phyloP scores from a whole-genome alignment of 2,113 vertebrate genomes.

The Anoplopoma fimbria region DNA sequence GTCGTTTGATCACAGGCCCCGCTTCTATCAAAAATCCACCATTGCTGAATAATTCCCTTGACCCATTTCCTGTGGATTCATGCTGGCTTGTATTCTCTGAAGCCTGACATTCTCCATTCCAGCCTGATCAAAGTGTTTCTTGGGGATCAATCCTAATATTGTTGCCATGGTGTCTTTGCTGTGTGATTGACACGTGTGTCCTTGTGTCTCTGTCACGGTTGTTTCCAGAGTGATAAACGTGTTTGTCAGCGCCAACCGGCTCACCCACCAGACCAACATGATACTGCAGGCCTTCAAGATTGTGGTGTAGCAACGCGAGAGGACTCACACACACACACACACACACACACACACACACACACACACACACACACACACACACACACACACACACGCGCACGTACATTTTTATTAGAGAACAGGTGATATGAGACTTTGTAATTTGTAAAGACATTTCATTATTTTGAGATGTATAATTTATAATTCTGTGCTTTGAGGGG shows the following conservation, averaged over 20 bases:
- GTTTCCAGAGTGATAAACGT: conserved; percentile 93
- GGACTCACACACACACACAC: conserved; percentile 2
- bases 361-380: neutral
- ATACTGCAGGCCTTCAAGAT: conserved; percentile 98
- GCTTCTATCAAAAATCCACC: conserved; percentile 69
- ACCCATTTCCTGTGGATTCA: conserved; percentile 71
- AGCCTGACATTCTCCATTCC: conserved; percentile 66
- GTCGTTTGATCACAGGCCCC: conserved; percentile 70
- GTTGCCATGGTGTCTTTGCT: conserved; percentile 60
- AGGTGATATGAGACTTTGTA: conserved; percentile 56
- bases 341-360: conserved; percentile 1
- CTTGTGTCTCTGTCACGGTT: conserved; percentile 69
- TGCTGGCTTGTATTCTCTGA: conserved; percentile 65
- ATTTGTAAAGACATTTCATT: conserved; percentile 69
- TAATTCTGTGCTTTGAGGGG: conserved; percentile 57
- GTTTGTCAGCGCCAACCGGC: conserved; percentile 96
- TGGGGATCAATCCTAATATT: conserved; percentile 67
- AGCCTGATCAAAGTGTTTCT: conserved; percentile 73
- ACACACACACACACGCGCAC: neutral
- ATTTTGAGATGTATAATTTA: conserved; percentile 73
- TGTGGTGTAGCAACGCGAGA: conserved; percentile 78
- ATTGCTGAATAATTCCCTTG: conserved; percentile 73
- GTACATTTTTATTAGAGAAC: conserved; percentile 14
- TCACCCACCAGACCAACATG: conserved; percentile 99
- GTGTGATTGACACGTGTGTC: conserved; percentile 65